Conservation (phyloP, 2,797 vertebrate genomes). For the Spea hammondii region DNA sequence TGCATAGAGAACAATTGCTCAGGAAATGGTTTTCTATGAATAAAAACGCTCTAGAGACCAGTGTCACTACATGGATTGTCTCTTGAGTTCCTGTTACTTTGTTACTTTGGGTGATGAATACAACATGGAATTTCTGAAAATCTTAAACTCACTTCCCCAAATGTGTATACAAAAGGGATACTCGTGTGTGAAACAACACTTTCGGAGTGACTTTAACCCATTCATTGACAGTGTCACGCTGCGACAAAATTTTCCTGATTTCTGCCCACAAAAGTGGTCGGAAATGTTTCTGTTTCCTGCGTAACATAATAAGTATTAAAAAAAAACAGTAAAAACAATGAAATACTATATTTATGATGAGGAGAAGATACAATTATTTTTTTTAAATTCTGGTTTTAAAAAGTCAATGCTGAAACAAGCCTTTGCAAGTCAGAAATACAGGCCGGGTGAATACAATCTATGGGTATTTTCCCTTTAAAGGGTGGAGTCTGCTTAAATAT, state of each 20-base stretch:
- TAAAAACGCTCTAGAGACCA: conserved; percentile 23
- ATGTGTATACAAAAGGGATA: neutral
- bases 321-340: no score
- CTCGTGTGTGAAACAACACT: neutral
- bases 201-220: neutral
- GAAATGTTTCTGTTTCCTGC: no score
- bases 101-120: conserved; percentile 13
- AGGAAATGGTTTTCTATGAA: conserved; percentile 39
- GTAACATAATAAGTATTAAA: no score
- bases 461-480: no score
- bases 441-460: no score
- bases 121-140: conserved; percentile 21
- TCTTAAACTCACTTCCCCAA: neutral
- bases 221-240: neutral
- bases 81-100: conserved; percentile 36
- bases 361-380: no score
- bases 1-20: conserved; percentile 39
- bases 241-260: neutral
- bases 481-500: no score
- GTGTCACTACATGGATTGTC: conserved; percentile 26
- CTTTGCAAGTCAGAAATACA: no score
- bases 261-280: no score
- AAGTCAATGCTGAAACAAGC: no score
- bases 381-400: no score
- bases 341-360: no score